phyloP scores from a whole-genome alignment of 2,797 vertebrate species.

The Arnoldichthys spilopterus region DNA sequence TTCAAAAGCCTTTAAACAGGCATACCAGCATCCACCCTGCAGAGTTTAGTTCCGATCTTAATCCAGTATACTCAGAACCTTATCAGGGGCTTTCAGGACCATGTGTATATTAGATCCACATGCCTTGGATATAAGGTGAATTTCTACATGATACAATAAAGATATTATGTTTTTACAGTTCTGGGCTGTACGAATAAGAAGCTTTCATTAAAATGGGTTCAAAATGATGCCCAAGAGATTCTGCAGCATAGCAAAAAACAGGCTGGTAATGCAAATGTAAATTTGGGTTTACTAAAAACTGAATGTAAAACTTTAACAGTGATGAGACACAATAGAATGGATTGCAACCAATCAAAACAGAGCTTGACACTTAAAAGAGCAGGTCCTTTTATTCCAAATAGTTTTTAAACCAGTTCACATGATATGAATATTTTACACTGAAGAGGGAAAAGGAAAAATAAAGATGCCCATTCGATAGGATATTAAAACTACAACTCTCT shows the following conservation, averaged over 20 bases:
- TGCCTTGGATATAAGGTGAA: not conserved
- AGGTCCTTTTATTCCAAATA: not conserved
- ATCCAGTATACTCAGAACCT: not conserved
- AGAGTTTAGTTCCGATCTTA: not conserved
- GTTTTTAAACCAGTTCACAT: not conserved
- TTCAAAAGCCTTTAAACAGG: conserved; percentile 14
- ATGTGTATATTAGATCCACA: conserved; percentile 7
- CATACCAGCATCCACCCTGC: not conserved
- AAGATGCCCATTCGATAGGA: not conserved
- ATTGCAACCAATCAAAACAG: not conserved
- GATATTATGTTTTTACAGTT: not conserved
- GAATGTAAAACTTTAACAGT: not conserved
- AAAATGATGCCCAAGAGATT: not conserved
- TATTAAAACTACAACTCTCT: conserved; percentile 22
- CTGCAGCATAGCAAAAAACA: not conserved
- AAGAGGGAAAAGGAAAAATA: too few species aligned
- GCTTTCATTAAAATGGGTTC: not conserved
- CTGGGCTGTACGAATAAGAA: not conserved
- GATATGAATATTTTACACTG: conserved; percentile 9
- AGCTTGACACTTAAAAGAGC: not conserved
- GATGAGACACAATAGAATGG: not conserved
- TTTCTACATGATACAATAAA: not conserved
- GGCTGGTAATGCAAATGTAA: not conserved
- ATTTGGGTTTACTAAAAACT: not conserved
- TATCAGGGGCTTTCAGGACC: conserved; percentile 28